Evolutionary conservation across 2,113 vertebrate species (phyloP), one percentile per base, ranked within the genome.

Genomic region (Maccullochella peelii): DNA sequence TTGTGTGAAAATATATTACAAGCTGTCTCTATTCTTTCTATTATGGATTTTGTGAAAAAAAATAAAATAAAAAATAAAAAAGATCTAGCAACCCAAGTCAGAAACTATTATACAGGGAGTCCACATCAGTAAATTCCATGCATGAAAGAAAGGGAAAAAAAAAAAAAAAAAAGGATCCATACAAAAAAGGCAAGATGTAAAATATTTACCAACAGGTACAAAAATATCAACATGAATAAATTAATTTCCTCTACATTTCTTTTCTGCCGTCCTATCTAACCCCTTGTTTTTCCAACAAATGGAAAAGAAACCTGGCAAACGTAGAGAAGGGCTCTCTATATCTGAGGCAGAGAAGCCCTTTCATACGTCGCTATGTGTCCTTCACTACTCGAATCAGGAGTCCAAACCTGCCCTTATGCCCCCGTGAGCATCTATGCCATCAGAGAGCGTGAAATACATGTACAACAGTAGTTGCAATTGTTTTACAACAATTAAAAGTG

Each of bases 221-320:
- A 95, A 94, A 95, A 95, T 94, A 95, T 90, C 80, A 88, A 94
- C 90, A 94, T 93, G 90, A 95, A 95, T 95, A 95, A 95, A 95
- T 95, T 95, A 95, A 92, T 94, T 91, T 92, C 73, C 82, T 90
- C 92, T 94, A 92, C 89, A 88, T 91, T 89, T 93, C 74, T 90
- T 87, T 85, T 71, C 85, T 90, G 86, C 74, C 68, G 58, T 15
- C 59, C 55, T n/a, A 75, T 58, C 61, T 80, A 85, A 8, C 79
- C 27, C 42, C 73, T 61, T 36, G 44, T 80, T 83, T 88, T 86
- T 82, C 87, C 88, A 75, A 77, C 36, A 80, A 84, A 88, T 88
- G 84, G 86, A 83, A 91, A 85, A 81, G 54, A 86, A 90, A 65
- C 83, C 78, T 68, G 81, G 78, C 76, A 79, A 87, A 74, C 18